phyloP scores from a whole-genome alignment of 37 sponge, comb jelly and placozoan species.

The Mnemiopsis leidyi region DNA sequence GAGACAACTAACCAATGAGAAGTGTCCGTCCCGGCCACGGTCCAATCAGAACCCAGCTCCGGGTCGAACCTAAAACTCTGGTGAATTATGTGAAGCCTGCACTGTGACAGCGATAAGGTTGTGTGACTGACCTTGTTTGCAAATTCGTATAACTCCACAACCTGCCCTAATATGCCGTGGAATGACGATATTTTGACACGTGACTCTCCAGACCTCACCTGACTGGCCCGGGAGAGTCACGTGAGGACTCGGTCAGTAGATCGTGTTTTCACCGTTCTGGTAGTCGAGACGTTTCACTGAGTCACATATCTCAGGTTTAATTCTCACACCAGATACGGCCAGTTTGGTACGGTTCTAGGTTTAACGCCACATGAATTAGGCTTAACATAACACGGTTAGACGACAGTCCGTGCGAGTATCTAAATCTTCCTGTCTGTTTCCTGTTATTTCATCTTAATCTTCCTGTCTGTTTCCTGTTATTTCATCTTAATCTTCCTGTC shows the following conservation, averaged over 20 bases:
- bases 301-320: background rate
- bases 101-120: background rate
- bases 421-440: too few species aligned
- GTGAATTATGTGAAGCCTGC: background rate
- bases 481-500: background rate
- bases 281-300: background rate
- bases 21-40: background rate
- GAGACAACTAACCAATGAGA: too few species aligned
- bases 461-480: background rate
- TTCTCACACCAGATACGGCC: background rate
- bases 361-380: background rate
- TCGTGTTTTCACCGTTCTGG: background rate
- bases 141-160: background rate
- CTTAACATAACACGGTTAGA: background rate
- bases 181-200: background rate
- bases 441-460: background rate
- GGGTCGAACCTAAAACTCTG: background rate
- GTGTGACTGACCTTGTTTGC: background rate
- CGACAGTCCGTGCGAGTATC: background rate
- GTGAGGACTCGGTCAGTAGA: background rate
- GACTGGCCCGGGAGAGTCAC: background rate
- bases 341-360: background rate
- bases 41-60: background rate
- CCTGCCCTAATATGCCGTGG: background rate
- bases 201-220: background rate